Percentiles rank a stretch among this genome's conserved stretches.
These are phyloP conservation scores for Sebastolobus altivelis DNA, from an alignment of 2,797 vertebrate genomes.

Conservation along the genomic window DNA sequence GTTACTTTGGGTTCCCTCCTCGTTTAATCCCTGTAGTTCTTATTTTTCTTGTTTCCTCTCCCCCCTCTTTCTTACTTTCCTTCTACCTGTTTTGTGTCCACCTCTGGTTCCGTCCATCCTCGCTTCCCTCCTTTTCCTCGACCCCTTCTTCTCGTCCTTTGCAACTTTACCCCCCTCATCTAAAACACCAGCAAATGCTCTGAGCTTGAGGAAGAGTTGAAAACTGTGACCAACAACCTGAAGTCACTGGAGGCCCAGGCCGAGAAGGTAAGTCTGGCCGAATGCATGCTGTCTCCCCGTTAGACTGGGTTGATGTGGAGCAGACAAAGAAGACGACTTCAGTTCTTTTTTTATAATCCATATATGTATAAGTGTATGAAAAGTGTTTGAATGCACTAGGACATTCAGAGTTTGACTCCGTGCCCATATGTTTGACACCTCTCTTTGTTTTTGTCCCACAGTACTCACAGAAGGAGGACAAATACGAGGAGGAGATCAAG, in stretches of 20 bases:
- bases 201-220: constrained; percentile 99
- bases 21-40: constrained; percentile 70
- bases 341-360: constrained; percentile 6
- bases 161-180: constrained; percentile 78
- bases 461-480: constrained; percentile 99
- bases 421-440: constrained; percentile 32
- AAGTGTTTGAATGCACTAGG: neutral
- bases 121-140: constrained; percentile 25
- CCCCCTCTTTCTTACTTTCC: constrained; percentile 45
- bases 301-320: constrained; percentile 9
- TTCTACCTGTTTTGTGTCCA: constrained; percentile 44
- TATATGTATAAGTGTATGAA: neutral
- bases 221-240: constrained; percentile 99
- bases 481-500: constrained; percentile 99
- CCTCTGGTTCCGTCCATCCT: constrained; percentile 50
- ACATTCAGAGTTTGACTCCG: neutral
- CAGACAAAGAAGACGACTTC: constrained; percentile 9
- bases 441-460: constrained; percentile 81
- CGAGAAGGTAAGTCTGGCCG: constrained; percentile 93
- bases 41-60: constrained; percentile 75
- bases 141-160: constrained; percentile 71
- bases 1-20: constrained; percentile 76
- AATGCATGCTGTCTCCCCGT: constrained; percentile 60
- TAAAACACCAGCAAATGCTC: constrained; percentile 98
- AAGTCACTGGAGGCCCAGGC: constrained; percentile 99